These are phyloP conservation scores for Mus musculus DNA, from an alignment of 2,113 vertebrate species.

Conservation along the genomic window GRCm39 chr11:25559501-25560000, in stretches of 20 bases:
- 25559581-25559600: neutral
- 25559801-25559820: neutral
- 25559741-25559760: fast-evolving
- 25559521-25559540: neutral
- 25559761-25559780: neutral
- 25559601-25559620: neutral
- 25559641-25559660: neutral
- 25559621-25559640: no score
- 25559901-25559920: neutral
- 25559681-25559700: neutral
- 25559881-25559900: neutral
- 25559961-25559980: neutral
- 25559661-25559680: neutral
- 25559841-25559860: neutral
- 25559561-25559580: neutral
- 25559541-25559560: neutral
- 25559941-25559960: neutral
- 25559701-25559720: neutral
- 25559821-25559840: neutral
- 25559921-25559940: neutral
- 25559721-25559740: no score
- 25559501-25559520: neutral
- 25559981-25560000: neutral
- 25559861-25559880: neutral
- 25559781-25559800: neutral